Evolutionary conservation across 2,888 invertebrate genomes (phyloP).

Genomic region (Eledona agricola): DNA sequence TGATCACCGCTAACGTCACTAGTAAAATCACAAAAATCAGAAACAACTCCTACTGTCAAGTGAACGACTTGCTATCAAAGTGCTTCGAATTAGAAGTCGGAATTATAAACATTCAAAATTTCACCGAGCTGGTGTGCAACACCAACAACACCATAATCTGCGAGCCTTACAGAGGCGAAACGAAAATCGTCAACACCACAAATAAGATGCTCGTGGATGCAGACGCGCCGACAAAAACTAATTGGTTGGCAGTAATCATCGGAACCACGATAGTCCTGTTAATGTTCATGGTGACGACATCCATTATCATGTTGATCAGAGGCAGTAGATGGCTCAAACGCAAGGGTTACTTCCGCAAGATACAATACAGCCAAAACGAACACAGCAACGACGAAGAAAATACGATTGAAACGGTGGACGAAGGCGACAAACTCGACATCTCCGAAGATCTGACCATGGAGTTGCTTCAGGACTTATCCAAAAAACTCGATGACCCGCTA

Average conservation of each 20-base stretch:
- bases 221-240: slow-evolving; percentile 47
- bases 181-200: slow-evolving; percentile 56
- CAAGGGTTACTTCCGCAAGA: slow-evolving; percentile 66
- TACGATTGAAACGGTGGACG: slow-evolving; percentile 55
- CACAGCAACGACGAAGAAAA: slow-evolving; percentile 65
- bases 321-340: slow-evolving; percentile 68
- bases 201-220: slow-evolving; percentile 51
- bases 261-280: slow-evolving; percentile 65
- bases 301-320: slow-evolving; percentile 66
- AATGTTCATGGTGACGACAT: slow-evolving; percentile 64
- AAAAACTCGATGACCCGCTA: slow-evolving; percentile 75
- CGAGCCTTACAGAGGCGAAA: slow-evolving; percentile 64
- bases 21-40: slow-evolving; percentile 62
- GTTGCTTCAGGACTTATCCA: slow-evolving; percentile 72
- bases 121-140: slow-evolving; percentile 70
- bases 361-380: slow-evolving; percentile 67
- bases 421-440: slow-evolving; percentile 65
- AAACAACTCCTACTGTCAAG: slow-evolving; percentile 71
- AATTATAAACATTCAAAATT: slow-evolving; percentile 70
- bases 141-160: slow-evolving; percentile 66
- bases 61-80: slow-evolving; percentile 67
- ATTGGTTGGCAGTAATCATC: slow-evolving; percentile 55
- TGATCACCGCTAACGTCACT: slow-evolving; percentile 59
- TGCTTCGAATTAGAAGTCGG: slow-evolving; percentile 74
- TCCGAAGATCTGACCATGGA: slow-evolving; percentile 81